Evolutionary conservation across 2,797 vertebrate species (phyloP).

Genomic region (Anabas testudineus): DNA sequence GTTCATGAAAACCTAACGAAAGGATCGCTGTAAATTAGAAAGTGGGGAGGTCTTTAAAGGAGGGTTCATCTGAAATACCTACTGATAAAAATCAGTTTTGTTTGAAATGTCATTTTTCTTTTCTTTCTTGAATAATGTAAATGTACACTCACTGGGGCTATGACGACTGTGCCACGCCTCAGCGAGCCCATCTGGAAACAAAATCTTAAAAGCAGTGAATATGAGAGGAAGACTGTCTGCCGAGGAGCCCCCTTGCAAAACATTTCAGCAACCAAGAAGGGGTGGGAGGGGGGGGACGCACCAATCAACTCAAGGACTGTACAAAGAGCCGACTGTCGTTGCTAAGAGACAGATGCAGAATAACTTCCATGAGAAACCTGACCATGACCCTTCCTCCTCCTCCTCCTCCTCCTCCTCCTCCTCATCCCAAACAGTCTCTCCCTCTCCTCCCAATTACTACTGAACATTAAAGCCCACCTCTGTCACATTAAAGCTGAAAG

Average conservation of each 20-base stretch:
- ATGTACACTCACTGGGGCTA: conserved; percentile 31
- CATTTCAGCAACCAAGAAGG: conserved; percentile 42
- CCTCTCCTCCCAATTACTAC: conserved; percentile 72
- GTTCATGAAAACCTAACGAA: background rate
- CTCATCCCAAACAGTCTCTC: conserved; percentile 61
- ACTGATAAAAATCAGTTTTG: background rate
- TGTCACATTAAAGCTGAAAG: conserved; percentile 69
- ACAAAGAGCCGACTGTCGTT: conserved; percentile 74
- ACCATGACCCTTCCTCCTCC: conserved; percentile 77
- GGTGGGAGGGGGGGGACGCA: conserved; percentile 10
- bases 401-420: conserved; percentile 34
- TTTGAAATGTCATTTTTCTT: conserved; percentile 17
- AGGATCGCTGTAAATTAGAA: conserved; percentile 9
- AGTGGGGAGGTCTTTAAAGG: background rate
- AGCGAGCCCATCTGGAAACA: conserved; percentile 58
- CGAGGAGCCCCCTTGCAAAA: conserved; percentile 59
- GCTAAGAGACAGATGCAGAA: conserved; percentile 83
- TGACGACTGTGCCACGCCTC: conserved; percentile 51
- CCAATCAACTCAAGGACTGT: conserved; percentile 78
- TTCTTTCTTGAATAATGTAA: conserved; percentile 33
- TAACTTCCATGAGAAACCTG: conserved; percentile 79
- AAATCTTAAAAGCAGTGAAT: conserved; percentile 65
- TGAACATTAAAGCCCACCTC: conserved; percentile 74
- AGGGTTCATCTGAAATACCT: background rate
- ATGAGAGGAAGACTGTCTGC: conserved; percentile 60